Conservation (phyloP, 2,797 vertebrate species). For the Lindbergichthys nudifrons region DNA sequence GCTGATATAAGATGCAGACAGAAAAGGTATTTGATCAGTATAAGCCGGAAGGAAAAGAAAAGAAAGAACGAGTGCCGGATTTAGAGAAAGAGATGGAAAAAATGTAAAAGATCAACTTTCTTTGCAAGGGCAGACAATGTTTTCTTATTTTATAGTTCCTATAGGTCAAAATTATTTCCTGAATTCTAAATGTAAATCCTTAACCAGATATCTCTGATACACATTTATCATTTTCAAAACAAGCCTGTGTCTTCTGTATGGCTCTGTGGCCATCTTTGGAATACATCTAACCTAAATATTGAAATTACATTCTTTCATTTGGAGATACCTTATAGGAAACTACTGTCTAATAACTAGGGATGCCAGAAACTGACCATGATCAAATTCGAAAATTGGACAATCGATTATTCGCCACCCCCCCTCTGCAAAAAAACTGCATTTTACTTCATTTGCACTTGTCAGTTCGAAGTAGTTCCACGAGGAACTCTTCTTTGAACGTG, state of each 20-base stretch:
- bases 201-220: slow-evolving; percentile 3
- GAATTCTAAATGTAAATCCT: slow-evolving; percentile 1
- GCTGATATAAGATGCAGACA: slow-evolving; percentile 4
- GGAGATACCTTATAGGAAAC: not conserved
- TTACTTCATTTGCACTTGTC: no score
- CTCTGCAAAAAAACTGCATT: no score
- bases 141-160: slow-evolving; percentile 4
- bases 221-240: slow-evolving; percentile 3
- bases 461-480: no score
- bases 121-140: slow-evolving; percentile 25
- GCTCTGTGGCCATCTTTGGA: slow-evolving; percentile 5
- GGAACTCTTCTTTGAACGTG: no score
- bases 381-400: no score
- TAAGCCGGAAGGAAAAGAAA: slow-evolving; percentile 29
- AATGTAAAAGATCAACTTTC: not conserved
- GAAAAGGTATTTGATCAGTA: slow-evolving; percentile 13
- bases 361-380: no score
- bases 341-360: not conserved
- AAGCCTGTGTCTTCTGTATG: not conserved
- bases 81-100: slow-evolving; percentile 6
- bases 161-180: slow-evolving; percentile 1
- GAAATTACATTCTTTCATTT: not conserved
- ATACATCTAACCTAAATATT: slow-evolving; percentile 4
- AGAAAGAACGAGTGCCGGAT: not conserved
- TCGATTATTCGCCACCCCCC: no score